Evolutionary conservation across 2,888 invertebrate genomes (phyloP), one percentile per base, ranked within the genome.

Genomic region (Sesamia inferens): DNA sequence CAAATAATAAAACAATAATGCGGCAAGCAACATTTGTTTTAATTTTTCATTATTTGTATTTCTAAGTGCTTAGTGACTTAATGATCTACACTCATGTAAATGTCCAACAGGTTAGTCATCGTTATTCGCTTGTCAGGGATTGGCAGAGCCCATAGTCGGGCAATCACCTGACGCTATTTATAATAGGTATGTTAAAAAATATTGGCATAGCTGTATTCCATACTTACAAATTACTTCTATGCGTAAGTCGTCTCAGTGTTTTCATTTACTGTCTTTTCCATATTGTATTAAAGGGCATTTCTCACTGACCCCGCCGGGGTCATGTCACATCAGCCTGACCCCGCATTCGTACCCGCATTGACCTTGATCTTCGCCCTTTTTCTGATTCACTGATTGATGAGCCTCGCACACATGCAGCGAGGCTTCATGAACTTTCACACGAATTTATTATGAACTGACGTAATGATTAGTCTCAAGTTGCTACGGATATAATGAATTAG

Each of bases 321-420:
- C 44, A 54, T 24, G 16, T 61, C 48, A 54, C 65, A 24, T 42
- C 54, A 48, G 67, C n/a, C 22, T 59, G 63, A 78, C 68, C 63
- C 47, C n/a, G 39, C 39, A 39, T 39, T 39, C 22, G 51, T 31
- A 42, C 42, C 65, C 57, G 31, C 68, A 44, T 65, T 67, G 81
- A 71, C 81, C 77, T 81, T 79, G 77, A 76, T 68, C 71, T 79
- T 64, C 13, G 57, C 22, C 44, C 71, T 51, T 22, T 42, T 63
- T 61, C 47, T 61, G 55, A 47, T 68, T 71, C 42, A 39, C 51
- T 79, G 79, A 79, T 79, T 76, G 71, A 79, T 79, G 71, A 58
- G 48, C 31, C 16, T 59, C 81, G 10, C 81, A 61, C 70, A 80
- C 64, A 13, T 47, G 13, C 62, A 42, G 5, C 2, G 2, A 14